phyloP scores from a whole-genome alignment of 2,113 vertebrate genomes.

The Blennius ocellaris region DNA sequence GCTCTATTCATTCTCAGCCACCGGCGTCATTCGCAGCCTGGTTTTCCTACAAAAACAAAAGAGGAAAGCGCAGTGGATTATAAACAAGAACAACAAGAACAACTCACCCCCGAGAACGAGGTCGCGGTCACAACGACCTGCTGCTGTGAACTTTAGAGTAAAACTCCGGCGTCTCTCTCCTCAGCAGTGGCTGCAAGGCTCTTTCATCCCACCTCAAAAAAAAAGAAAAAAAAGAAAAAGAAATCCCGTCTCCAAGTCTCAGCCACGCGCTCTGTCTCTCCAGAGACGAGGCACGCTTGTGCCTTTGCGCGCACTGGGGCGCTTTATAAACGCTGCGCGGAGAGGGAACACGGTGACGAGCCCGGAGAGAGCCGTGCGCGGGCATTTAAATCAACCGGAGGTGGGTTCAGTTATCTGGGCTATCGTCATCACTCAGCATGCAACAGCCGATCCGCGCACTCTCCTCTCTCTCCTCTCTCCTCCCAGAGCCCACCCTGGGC shows the following conservation, averaged over 20 bases:
- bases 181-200: constrained; percentile 45
- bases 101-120: constrained; percentile 73
- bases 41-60: not conserved
- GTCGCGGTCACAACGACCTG: constrained; percentile 51
- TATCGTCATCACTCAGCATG: constrained; percentile 70
- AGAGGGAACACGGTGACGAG: constrained; percentile 76
- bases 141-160: constrained; percentile 59
- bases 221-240: not conserved
- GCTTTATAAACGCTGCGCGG: constrained; percentile 82
- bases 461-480: constrained; percentile 14
- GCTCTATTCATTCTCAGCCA: constrained; percentile 5
- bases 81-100: not conserved
- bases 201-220: constrained; percentile 26
- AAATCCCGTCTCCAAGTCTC: constrained; percentile 57
- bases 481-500: constrained; percentile 4
- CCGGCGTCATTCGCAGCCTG: constrained; percentile 49
- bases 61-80: not conserved
- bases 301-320: constrained; percentile 65
- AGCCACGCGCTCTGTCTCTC: constrained; percentile 74
- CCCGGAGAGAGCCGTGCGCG: constrained; percentile 79
- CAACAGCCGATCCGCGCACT: constrained; percentile 14
- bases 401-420: constrained; percentile 81
- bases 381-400: constrained; percentile 86
- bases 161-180: constrained; percentile 63
- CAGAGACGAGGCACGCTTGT: constrained; percentile 74